A percentile compares a stretch with the other conserved stretches of the same genome.
These are phyloP conservation scores for Anthrax anthrax DNA, from an alignment of 2,888 invertebrate genomes.

Conservation along the genomic window DNA sequence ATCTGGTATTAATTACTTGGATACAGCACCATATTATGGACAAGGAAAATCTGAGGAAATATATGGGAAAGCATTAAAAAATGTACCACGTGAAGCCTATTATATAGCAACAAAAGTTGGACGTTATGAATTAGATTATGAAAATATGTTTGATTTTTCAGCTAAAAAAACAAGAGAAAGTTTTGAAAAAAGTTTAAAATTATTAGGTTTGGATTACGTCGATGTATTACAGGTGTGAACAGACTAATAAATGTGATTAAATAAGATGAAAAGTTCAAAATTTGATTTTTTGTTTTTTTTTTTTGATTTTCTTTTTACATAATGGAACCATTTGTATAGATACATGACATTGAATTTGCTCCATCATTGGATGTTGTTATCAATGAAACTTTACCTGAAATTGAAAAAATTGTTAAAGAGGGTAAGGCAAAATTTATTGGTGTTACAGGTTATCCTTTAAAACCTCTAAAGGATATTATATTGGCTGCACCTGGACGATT, in stretches of 20 bases:
- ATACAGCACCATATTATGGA: conserved; percentile 89
- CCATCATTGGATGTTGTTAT: conserved; percentile 57
- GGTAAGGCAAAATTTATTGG: conserved; percentile 70
- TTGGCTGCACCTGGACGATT: conserved; percentile 40
- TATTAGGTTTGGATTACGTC: conserved; percentile 64
- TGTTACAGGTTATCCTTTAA: conserved; percentile 73
- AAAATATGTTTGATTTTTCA: conserved; percentile 77
- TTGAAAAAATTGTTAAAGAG: conserved; percentile 56
- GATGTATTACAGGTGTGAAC: conserved; percentile 69
- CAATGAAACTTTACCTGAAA: conserved; percentile 72
- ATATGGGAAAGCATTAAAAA: conserved; percentile 67
- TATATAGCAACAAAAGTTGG: conserved; percentile 89
- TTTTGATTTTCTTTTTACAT: too few species aligned
- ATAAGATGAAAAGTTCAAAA: background rate
- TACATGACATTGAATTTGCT: conserved; percentile 88
- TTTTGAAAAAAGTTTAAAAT: conserved; percentile 57
- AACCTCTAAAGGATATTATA: conserved; percentile 57
- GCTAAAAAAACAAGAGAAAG: conserved; percentile 56
- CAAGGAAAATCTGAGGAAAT: conserved; percentile 70
- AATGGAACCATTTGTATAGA: too few species aligned
- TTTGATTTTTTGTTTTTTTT: too few species aligned
- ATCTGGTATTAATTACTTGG: conserved; percentile 78
- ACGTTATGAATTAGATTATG: conserved; percentile 55
- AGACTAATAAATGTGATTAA: background rate
- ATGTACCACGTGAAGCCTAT: conserved; percentile 66